Evolutionary conservation across 2,797 vertebrate species (phyloP).

Genomic region (Pygocentrus nattereri): DNA sequence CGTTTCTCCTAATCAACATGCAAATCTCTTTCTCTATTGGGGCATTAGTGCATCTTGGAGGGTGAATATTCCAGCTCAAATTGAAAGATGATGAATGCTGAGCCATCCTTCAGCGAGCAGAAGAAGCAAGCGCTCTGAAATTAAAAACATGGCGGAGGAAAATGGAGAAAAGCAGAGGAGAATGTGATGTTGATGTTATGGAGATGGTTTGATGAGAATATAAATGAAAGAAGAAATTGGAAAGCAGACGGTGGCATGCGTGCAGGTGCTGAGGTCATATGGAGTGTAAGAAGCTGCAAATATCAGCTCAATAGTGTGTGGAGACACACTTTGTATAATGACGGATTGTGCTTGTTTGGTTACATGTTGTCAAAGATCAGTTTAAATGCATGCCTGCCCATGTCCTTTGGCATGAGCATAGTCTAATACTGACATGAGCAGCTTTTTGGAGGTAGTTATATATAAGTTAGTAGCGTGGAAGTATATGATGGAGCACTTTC

Average conservation of each 20-base stretch:
- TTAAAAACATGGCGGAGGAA: slow-evolving; percentile 64
- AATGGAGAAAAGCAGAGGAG: slow-evolving; percentile 49
- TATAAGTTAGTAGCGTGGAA: not conserved
- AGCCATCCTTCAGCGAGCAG: slow-evolving; percentile 56
- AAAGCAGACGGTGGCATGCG: not conserved
- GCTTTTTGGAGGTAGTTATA: not conserved
- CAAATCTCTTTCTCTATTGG: slow-evolving; percentile 72
- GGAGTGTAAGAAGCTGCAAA: slow-evolving; percentile 13
- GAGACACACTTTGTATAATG: slow-evolving; percentile 15
- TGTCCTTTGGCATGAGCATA: not conserved
- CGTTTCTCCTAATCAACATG: slow-evolving; percentile 75
- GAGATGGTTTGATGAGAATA: slow-evolving; percentile 40
- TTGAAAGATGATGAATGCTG: slow-evolving; percentile 77
- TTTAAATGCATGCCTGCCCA: not conserved
- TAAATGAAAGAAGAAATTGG: slow-evolving; percentile 43
- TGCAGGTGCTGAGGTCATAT: slow-evolving; percentile 24
- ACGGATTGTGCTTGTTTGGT: not conserved
- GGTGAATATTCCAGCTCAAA: slow-evolving; percentile 67
- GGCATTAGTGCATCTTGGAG: slow-evolving; percentile 70
- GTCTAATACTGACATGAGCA: not conserved
- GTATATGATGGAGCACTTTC: not conserved
- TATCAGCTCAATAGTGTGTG: slow-evolving; percentile 5
- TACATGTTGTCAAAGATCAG: not conserved
- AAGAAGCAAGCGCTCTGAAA: slow-evolving; percentile 57
- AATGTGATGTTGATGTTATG: slow-evolving; percentile 33